Evolutionary conservation across 2,888 invertebrate genomes (phyloP).

Genomic region (Noctua janthe): DNA sequence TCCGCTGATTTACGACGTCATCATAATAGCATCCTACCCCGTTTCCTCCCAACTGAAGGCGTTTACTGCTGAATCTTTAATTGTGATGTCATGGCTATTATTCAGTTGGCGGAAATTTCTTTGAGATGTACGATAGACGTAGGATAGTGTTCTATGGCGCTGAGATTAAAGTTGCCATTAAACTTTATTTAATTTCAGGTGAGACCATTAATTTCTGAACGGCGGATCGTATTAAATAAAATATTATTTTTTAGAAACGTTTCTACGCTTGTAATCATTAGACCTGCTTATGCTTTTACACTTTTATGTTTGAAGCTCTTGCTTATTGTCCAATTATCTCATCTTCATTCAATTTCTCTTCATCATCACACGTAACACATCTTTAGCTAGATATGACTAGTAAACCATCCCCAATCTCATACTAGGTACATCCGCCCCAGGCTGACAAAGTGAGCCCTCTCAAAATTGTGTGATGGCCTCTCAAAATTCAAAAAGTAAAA

Average conservation of each 20-base stretch:
- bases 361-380: not conserved
- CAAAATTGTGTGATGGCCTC: not conserved
- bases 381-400: not conserved
- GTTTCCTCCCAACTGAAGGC: constrained; percentile 78
- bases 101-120: constrained; percentile 37
- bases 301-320: not conserved
- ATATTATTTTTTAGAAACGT: not conserved
- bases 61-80: constrained; percentile 77
- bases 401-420: not conserved
- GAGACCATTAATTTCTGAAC: not conserved
- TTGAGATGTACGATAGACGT: constrained; percentile 7
- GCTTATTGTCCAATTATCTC: no score
- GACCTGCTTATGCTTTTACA: not conserved
- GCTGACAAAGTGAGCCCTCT: not conserved
- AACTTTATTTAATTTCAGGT: not conserved
- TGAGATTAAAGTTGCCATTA: not conserved
- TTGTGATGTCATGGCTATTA: constrained; percentile 45
- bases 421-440: not conserved
- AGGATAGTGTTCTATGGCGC: constrained; percentile 5
- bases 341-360: not conserved
- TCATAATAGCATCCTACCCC: constrained; percentile 76
- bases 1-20: constrained; percentile 83
- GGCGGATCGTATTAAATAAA: no score
- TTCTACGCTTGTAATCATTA: not conserved
- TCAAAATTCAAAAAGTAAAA: not conserved